phyloP scores from a whole-genome alignment of 2,888 invertebrate genomes.

The Anthophora plumipes region DNA sequence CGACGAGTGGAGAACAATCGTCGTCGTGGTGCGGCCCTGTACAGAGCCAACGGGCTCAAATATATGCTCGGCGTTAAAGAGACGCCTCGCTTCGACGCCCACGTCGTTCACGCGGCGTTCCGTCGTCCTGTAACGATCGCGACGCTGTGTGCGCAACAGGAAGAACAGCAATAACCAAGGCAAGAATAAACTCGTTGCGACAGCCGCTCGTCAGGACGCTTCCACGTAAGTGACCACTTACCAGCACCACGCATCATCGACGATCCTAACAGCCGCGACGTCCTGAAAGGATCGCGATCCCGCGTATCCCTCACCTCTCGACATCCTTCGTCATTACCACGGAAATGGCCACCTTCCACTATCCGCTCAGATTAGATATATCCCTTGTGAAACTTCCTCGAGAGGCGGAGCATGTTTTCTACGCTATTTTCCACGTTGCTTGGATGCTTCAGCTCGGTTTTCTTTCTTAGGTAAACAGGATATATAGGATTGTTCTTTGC shows the following conservation, averaged over 20 bases:
- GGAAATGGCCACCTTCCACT: slow-evolving; percentile 9
- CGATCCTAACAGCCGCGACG: slow-evolving; percentile 47
- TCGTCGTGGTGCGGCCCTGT: background rate
- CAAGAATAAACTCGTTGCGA: slow-evolving; percentile 64
- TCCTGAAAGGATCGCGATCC: slow-evolving; percentile 35
- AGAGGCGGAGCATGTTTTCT: background rate
- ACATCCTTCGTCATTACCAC: slow-evolving; percentile 8
- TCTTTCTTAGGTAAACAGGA: too few species aligned
- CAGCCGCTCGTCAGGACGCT: slow-evolving; percentile 64
- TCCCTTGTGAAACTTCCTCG: background rate
- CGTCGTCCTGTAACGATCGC: slow-evolving; percentile 50
- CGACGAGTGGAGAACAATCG: slow-evolving; percentile 9
- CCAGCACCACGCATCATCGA: slow-evolving; percentile 62
- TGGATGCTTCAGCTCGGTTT: too few species aligned
- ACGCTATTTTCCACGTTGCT: background rate
- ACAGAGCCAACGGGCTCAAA: slow-evolving; percentile 60
- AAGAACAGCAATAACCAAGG: slow-evolving; percentile 59
- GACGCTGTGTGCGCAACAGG: slow-evolving; percentile 30
- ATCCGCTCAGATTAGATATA: slow-evolving; percentile 18
- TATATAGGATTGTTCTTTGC: too few species aligned
- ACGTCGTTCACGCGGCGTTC: slow-evolving; percentile 60
- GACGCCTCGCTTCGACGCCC: slow-evolving; percentile 77
- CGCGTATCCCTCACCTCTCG: background rate
- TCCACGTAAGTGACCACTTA: slow-evolving; percentile 67
- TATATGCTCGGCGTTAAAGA: slow-evolving; percentile 79